Evolutionary conservation across 2,797 vertebrate genomes (phyloP).

Genomic region (Enteromius unitaeniatus): DNA sequence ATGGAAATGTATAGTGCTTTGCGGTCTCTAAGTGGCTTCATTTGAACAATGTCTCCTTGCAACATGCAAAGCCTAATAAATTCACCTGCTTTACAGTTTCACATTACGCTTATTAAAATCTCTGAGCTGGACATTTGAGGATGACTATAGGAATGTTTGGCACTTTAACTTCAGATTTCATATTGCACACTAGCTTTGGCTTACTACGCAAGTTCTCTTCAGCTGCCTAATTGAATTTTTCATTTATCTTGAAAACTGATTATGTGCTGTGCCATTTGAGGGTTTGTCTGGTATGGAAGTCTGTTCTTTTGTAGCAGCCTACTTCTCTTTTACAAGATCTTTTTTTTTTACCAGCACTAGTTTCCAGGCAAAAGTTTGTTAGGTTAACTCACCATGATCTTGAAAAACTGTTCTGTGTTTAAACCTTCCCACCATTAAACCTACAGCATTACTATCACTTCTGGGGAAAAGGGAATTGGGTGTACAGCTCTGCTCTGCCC

Average conservation of each 20-base stretch:
- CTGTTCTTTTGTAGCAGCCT: background rate
- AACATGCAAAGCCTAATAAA: constrained; percentile 37
- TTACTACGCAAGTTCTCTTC: constrained; percentile 3
- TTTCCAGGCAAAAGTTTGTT: constrained; percentile 48
- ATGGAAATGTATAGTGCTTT: constrained; percentile 49
- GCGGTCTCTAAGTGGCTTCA: constrained; percentile 47
- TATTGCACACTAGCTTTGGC: background rate
- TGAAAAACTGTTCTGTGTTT: constrained; percentile 65
- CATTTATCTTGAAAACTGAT: constrained; percentile 70
- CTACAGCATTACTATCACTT: constrained; percentile 58
- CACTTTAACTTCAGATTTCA: background rate
- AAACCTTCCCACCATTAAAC: constrained; percentile 68
- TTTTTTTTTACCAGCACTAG: constrained; percentile 21
- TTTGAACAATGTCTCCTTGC: constrained; percentile 55
- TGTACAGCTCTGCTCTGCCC: constrained; percentile 9
- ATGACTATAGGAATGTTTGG: background rate
- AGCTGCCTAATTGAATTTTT: constrained; percentile 44
- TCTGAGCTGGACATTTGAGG: background rate
- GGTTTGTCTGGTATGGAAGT: background rate
- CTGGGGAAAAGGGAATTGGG: constrained; percentile 34
- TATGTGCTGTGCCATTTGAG: background rate
- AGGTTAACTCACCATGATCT: constrained; percentile 52
- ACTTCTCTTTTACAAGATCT: background rate
- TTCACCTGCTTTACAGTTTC: constrained; percentile 13
- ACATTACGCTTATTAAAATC: background rate